Percentiles rank a stretch among this genome's conserved stretches.
These are phyloP conservation scores for Sebastes minor DNA, from an alignment of 2,797 vertebrate species.

Conservation along the genomic window DNA sequence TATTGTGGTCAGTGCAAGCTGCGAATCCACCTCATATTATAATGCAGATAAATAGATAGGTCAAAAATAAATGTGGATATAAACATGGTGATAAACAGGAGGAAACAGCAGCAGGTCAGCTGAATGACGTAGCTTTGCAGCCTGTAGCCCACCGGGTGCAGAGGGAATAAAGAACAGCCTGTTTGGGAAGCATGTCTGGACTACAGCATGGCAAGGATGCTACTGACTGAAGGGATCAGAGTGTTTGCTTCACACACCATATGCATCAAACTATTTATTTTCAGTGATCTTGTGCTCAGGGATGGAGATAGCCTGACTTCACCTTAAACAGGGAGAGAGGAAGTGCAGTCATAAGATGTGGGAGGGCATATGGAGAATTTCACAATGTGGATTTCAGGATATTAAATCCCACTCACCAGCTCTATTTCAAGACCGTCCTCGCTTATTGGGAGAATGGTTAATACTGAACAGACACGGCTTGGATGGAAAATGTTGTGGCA, in stretches of 20 bases:
- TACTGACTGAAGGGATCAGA: background rate
- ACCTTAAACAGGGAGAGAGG: background rate
- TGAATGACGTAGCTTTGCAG: background rate
- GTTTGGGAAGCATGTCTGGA: background rate
- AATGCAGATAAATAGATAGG: background rate
- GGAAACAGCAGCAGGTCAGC: background rate
- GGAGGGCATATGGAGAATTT: background rate
- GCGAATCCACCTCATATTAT: background rate
- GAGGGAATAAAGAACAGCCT: slow-evolving; percentile 23
- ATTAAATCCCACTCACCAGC: slow-evolving; percentile 3
- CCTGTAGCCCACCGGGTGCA: background rate
- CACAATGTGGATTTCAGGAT: background rate
- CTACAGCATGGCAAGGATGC: background rate
- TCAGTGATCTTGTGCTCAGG: background rate
- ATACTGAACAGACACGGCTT: background rate
- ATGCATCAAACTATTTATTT: slow-evolving; percentile 10
- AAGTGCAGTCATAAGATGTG: background rate
- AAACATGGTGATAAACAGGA: background rate
- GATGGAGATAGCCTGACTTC: background rate
- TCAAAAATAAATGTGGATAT: background rate
- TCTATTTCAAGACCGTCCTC: slow-evolving; percentile 4
- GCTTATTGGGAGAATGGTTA: background rate
- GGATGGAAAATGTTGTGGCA: background rate
- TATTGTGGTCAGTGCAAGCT: background rate
- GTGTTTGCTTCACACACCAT: slow-evolving; percentile 3